phyloP scores from a whole-genome alignment of 2,888 invertebrate genomes.

The Rhodophaea formosa region DNA sequence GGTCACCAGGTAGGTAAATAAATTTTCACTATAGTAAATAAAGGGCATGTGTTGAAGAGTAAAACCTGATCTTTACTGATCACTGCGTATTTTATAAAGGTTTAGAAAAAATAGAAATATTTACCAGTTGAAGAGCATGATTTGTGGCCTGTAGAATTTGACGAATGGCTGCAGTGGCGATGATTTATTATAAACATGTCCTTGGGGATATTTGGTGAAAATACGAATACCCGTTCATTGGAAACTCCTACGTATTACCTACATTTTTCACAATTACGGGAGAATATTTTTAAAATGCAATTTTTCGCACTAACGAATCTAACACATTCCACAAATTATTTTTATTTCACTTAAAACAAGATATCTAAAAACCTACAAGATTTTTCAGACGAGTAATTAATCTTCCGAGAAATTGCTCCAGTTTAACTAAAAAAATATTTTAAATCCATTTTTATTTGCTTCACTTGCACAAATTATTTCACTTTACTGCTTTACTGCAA shows the following conservation, averaged over 20 bases:
- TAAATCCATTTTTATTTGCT: constrained; percentile 20
- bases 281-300: constrained; percentile 30
- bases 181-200: constrained; percentile 77
- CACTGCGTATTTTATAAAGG: neutral
- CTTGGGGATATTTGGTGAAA: constrained; percentile 65
- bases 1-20: no score
- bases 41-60: no score
- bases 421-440: constrained; percentile 1
- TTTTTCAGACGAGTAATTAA: neutral
- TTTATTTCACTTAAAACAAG: constrained; percentile 1
- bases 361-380: neutral
- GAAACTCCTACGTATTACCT: constrained; percentile 44
- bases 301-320: constrained; percentile 38
- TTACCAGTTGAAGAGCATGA: constrained; percentile 71
- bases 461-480: no score
- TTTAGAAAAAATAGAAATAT: constrained; percentile 29
- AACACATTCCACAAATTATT: constrained; percentile 16
- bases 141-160: constrained; percentile 64
- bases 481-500: constrained; percentile 5
- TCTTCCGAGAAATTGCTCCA: neutral
- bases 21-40: no score
- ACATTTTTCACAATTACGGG: constrained; percentile 43
- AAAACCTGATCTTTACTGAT: no score
- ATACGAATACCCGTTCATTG: constrained; percentile 60
- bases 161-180: constrained; percentile 66